Base-by-base conservation (phyloP, 2,888 invertebrate genomes). In the Drosophila limbata region DNA sequence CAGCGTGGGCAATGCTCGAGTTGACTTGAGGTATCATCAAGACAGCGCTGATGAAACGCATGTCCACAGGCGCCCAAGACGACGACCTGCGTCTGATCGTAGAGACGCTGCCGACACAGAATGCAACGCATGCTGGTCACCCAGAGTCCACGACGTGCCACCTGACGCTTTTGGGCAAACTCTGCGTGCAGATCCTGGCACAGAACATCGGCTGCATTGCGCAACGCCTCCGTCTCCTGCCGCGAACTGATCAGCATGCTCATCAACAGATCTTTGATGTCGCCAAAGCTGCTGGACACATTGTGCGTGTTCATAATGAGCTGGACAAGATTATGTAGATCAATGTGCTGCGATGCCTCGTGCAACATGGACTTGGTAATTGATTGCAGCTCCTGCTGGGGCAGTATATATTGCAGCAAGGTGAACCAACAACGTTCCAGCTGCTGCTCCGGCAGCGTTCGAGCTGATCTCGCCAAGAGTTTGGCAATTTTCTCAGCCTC, bases 191-290 rank as follows among this genome's bases (percentile, higher is more conserved):
- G 93, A 92, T 96, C 96, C 59, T 94, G 93, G 79, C 96, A 95
- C 13, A 90, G 69, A 44, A 96, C 92, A 72, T 94, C 94, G 48
- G 95, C 94, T 4, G 95, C 95, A 0, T 95, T 95, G 77, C 94
- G 94, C 78, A 96, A 93, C 82, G 96, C 93, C 50, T 95, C 94
- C 87, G 95, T 95, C 90, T 97, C 96, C 88, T 96, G 96, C 37
- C 94, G 94, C 70, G 96, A 96, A 83, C 96, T 96, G 17, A 95
- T 95, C 72, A 97, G 92, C 94, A 97, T 96, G 57, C 95, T 95
- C 92, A 94, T 93, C 39, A 95, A 86, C 42, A 95, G 92, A 75
- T 93, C 93, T 79, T 94, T 94, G 68, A 95, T 94, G 89, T 95
- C 95, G 21, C 95, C 95, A 86, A 95, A 95, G 71, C 93, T 94